Evolutionary conservation across 2,888 invertebrate species (phyloP).

Genomic region (Mythimna ferrago): DNA sequence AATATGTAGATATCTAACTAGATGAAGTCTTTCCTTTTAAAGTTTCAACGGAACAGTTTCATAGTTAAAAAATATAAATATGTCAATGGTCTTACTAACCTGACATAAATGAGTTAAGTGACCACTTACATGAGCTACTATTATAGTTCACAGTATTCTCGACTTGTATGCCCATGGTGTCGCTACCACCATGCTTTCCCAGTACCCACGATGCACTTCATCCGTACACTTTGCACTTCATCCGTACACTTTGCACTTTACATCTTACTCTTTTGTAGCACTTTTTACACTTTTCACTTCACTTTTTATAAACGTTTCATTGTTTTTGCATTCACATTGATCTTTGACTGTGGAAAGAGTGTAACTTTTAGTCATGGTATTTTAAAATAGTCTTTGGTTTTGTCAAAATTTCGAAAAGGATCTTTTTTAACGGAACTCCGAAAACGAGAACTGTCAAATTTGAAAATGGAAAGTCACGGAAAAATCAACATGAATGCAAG

Average conservation of each 20-base stretch:
- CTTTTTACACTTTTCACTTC: constrained; percentile 62
- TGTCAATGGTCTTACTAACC: constrained; percentile 18
- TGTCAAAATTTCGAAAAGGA: neutral
- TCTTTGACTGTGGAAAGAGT: constrained; percentile 44
- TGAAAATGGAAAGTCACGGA: constrained; percentile 14
- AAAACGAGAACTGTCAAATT: neutral
- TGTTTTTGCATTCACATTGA: constrained; percentile 65
- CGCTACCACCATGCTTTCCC: constrained; percentile 71
- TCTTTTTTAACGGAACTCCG: neutral
- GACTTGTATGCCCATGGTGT: constrained; percentile 88
- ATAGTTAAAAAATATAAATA: neutral
- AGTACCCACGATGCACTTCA: constrained; percentile 58
- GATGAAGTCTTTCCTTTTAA: neutral
- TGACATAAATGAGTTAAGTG: constrained; percentile 1
- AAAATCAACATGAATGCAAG: constrained; percentile 61
- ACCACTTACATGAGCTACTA: constrained; percentile 86
- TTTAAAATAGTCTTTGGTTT: neutral
- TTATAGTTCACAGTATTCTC: constrained; percentile 86
- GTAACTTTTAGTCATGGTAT: constrained; percentile 20
- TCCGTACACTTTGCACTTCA: constrained; percentile 61
- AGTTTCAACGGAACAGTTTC: neutral
- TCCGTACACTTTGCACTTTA: constrained; percentile 59
- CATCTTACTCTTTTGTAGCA: constrained; percentile 54
- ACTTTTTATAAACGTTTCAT: constrained; percentile 50
- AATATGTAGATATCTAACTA: neutral